Conservation (phyloP, 2,797 vertebrate genomes). For the Merluccius polli region DNA sequence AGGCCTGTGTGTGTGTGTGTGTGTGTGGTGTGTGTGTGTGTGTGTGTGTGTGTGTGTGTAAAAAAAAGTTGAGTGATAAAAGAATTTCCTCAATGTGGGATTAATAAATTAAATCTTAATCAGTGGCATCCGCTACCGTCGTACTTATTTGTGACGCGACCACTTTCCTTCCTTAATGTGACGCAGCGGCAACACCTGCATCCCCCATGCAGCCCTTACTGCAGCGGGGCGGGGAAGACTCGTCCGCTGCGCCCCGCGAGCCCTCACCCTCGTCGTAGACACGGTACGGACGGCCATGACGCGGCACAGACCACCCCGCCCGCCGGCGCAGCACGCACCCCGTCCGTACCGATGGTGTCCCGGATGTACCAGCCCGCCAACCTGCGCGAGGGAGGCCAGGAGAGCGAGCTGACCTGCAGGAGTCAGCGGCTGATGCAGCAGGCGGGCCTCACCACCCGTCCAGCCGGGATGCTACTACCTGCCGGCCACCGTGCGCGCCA, state of each 20-base stretch:
- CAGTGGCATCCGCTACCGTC: no score
- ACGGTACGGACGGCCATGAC: constrained; percentile 39
- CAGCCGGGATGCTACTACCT: constrained; percentile 88
- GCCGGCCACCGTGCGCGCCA: constrained; percentile 80
- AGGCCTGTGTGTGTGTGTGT: no score
- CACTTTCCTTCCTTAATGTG: not conserved
- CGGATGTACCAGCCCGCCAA: constrained; percentile 86
- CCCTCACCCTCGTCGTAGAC: constrained; percentile 41
- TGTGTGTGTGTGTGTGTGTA: no score
- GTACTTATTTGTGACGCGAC: not conserved
- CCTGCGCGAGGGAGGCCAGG: constrained; percentile 64
- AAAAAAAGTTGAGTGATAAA: no score
- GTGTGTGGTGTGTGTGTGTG: no score
- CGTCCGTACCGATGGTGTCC: constrained; percentile 69
- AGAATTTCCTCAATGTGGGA: no score
- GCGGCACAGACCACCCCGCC: constrained; percentile 17
- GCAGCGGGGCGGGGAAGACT: constrained; percentile 41
- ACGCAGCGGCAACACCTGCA: not conserved
- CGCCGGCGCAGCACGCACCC: constrained; percentile 12
- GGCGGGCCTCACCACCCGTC: constrained; percentile 79
- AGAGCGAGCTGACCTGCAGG: constrained; percentile 77
- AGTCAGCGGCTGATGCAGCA: constrained; percentile 91
- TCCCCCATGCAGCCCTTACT: constrained; percentile 54
- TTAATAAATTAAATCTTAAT: no score
- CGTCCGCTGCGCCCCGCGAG: constrained; percentile 44